phyloP scores from a whole-genome alignment of 2,888 invertebrate species.

The Lithophane leautieri region DNA sequence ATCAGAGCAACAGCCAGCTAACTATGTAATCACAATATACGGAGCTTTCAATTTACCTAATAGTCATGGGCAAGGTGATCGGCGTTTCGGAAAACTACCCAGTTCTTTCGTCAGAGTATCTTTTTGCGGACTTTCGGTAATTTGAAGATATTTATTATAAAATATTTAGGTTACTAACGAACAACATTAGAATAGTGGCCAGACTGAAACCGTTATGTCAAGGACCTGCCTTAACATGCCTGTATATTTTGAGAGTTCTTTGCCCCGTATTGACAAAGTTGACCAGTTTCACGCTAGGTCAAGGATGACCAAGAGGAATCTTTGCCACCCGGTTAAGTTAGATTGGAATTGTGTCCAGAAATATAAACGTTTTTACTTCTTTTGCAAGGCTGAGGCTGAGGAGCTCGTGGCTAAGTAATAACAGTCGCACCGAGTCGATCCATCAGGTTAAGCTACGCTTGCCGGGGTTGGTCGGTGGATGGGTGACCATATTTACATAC shows the following conservation, averaged over 20 bases:
- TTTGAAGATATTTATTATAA: background rate
- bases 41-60: constrained; percentile 85
- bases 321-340: background rate
- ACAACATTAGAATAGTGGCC: background rate
- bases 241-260: background rate
- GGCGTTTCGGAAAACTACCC: constrained; percentile 75
- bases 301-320: background rate
- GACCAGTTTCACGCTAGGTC: background rate
- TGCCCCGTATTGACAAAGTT: background rate
- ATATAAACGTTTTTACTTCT: background rate
- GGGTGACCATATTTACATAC: no score
- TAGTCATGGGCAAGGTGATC: constrained; percentile 66
- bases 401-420: no score
- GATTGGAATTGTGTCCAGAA: background rate
- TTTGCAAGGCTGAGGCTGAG: no score
- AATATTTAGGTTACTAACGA: background rate
- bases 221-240: background rate
- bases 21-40: constrained; percentile 90
- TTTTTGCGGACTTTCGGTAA: constrained; percentile 82
- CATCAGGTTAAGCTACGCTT: no score
- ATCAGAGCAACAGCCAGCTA: constrained; percentile 86
- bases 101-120: constrained; percentile 80
- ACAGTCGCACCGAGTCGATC: no score
- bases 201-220: background rate
- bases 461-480: no score